Evolutionary conservation across 2,113 vertebrate genomes (phyloP).

Genomic region (Oophaga pumilio): DNA sequence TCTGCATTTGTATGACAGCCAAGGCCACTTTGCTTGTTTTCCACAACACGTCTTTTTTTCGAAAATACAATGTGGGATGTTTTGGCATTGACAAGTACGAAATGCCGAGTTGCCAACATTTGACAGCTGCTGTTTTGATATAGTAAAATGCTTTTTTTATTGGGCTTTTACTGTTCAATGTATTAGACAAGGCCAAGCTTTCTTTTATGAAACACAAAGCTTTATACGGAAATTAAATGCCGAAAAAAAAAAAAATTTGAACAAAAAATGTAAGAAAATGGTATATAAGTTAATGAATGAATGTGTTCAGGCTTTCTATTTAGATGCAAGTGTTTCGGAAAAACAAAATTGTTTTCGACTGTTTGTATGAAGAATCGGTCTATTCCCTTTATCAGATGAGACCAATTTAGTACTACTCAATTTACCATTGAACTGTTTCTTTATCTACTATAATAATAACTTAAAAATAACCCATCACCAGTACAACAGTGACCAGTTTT

Average conservation of each 20-base stretch:
- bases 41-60: conserved; percentile 58
- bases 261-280: background rate
- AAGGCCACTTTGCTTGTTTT: conserved; percentile 39
- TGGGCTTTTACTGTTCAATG: background rate
- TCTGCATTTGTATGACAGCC: conserved; percentile 26
- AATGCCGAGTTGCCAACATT: background rate
- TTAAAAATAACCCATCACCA: too few relatives aligned
- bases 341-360: background rate
- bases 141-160: background rate
- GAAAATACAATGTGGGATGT: conserved; percentile 56
- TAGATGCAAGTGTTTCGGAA: background rate
- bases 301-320: background rate
- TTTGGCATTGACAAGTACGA: conserved; percentile 37
- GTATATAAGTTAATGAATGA: background rate
- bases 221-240: background rate
- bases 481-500: too few relatives aligned
- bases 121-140: background rate
- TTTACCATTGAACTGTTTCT: background rate
- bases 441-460: background rate
- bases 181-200: conserved; percentile 11
- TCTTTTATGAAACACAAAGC: background rate
- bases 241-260: background rate
- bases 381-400: background rate
- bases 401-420: background rate
- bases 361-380: background rate